Percentiles rank a stretch among this genome's conserved stretches.
phyloP scores from a whole-genome alignment of 2,113 vertebrate genomes.

The Oncorhynchus mykiss region DNA sequence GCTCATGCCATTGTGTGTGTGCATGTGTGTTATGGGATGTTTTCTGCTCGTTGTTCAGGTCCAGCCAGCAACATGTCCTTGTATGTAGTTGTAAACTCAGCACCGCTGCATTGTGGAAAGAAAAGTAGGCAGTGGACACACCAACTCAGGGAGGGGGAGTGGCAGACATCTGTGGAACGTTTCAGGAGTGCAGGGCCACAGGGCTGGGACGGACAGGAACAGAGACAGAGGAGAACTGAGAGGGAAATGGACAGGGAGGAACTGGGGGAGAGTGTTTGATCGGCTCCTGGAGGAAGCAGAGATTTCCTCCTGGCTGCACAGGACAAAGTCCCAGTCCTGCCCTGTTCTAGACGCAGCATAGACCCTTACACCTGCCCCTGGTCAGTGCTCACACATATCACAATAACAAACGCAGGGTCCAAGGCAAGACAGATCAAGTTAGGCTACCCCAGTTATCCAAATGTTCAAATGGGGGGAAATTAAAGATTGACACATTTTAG shows the following conservation, averaged over 20 bases:
- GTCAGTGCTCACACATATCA: not conserved
- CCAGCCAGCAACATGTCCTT: too few species aligned
- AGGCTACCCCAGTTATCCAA: not conserved
- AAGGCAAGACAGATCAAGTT: not conserved
- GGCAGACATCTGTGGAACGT: constrained; percentile 45
- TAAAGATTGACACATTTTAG: too few species aligned
- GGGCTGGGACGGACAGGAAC: constrained; percentile 8
- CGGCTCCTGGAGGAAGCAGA: constrained; percentile 68
- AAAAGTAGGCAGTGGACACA: not conserved
- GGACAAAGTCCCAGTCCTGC: constrained; percentile 17
- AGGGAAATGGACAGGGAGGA: constrained; percentile 9
- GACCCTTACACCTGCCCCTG: not conserved
- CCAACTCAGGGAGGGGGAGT: too few species aligned
- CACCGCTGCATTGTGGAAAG: not conserved
- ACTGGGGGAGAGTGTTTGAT: constrained; percentile 60
- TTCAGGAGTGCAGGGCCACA: constrained; percentile 28
- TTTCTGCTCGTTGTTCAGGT: not conserved
- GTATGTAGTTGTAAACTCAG: not conserved
- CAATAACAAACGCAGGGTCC: not conserved
- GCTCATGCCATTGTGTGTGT: not conserved
- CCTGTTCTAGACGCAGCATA: constrained; percentile 1
- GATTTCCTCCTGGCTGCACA: constrained; percentile 64
- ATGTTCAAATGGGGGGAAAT: not conserved
- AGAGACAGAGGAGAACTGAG: constrained; percentile 16
- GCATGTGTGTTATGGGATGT: not conserved